A percentile compares a stretch with the other conserved stretches of the same genome.
Conservation (phyloP, 1,140 invertebrate genomes). For the Drosophila mojavensis region DNA sequence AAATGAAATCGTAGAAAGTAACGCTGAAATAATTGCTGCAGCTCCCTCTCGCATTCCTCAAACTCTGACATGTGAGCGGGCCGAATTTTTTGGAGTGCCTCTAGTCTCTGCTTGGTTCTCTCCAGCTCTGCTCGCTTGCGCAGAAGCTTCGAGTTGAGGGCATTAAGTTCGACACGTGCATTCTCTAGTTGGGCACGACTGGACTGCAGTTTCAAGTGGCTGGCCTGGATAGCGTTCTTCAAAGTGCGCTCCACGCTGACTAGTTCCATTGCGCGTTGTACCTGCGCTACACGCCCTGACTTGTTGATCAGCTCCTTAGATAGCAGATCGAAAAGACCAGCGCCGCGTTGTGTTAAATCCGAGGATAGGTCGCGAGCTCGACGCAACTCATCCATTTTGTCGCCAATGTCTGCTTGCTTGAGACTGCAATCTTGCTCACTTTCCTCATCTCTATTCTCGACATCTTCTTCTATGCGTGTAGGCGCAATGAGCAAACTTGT, state of each 20-base stretch:
- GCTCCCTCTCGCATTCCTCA: conserved; percentile 94
- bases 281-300: conserved; percentile 87
- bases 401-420: conserved; percentile 86
- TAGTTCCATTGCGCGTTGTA: conserved; percentile 92
- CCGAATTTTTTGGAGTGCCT: conserved; percentile 96
- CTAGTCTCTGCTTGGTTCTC: conserved; percentile 95
- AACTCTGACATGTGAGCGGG: conserved; percentile 99
- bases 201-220: conserved; percentile 65
- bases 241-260: conserved; percentile 91
- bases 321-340: conserved; percentile 94
- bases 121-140: conserved; percentile 95
- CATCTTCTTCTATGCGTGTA: conserved; percentile 23
- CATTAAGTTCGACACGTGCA: conserved; percentile 86
- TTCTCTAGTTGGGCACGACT: conserved; percentile 73
- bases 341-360: conserved; percentile 95
- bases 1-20: conserved; percentile 95
- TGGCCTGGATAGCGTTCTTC: conserved; percentile 88
- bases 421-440: conserved; percentile 82
- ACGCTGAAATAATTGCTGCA: conserved; percentile 93
- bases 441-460: conserved; percentile 51
- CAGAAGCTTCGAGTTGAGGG: conserved; percentile 96
- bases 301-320: conserved; percentile 94
- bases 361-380: conserved; percentile 93
- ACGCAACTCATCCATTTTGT: conserved; percentile 92
- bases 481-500: conserved; percentile 88